Percentiles rank a stretch among this genome's conserved stretches.
These are phyloP conservation scores for Drosophila hawaiiensis DNA, from an alignment of 2,888 invertebrate genomes.

Conservation along the genomic window DNA sequence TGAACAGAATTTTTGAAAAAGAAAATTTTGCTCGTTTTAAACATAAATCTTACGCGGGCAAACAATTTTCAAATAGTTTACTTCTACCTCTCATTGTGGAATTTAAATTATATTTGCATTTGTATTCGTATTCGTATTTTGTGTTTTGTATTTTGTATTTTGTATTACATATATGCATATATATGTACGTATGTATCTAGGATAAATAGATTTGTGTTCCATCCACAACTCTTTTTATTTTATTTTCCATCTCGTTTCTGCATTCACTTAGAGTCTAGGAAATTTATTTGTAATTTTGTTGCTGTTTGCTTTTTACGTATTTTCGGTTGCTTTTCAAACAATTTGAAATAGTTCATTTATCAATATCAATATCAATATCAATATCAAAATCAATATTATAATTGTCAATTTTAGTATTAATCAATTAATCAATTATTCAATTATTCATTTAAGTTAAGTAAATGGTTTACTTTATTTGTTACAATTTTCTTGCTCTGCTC, in stretches of 20 bases:
- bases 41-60: conserved; percentile 62
- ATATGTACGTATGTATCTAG: conserved; percentile 45
- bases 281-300: conserved; percentile 73
- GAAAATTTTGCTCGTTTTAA: conserved; percentile 33
- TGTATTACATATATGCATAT: conserved; percentile 32
- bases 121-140: conserved; percentile 43
- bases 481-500: conserved; percentile 53
- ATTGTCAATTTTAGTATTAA: conserved; percentile 1
- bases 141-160: conserved; percentile 34
- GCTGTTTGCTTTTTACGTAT: conserved; percentile 67
- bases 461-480: conserved; percentile 72
- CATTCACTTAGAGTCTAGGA: conserved; percentile 70
- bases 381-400: conserved; percentile 2
- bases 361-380: conserved; percentile 38
- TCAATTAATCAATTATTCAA: conserved; percentile 9
- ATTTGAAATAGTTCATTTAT: conserved; percentile 69
- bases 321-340: conserved; percentile 74
- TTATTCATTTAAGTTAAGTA: conserved; percentile 63
- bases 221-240: conserved; percentile 54
- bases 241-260: conserved; percentile 21
- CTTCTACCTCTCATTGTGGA: conserved; percentile 38
- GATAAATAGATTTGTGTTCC: conserved; percentile 56
- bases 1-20: conserved; percentile 31
- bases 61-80: conserved; percentile 46
- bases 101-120: conserved; percentile 45